Conservation (phyloP, 2,888 invertebrate genomes). For the Electrophaes corylata region DNA sequence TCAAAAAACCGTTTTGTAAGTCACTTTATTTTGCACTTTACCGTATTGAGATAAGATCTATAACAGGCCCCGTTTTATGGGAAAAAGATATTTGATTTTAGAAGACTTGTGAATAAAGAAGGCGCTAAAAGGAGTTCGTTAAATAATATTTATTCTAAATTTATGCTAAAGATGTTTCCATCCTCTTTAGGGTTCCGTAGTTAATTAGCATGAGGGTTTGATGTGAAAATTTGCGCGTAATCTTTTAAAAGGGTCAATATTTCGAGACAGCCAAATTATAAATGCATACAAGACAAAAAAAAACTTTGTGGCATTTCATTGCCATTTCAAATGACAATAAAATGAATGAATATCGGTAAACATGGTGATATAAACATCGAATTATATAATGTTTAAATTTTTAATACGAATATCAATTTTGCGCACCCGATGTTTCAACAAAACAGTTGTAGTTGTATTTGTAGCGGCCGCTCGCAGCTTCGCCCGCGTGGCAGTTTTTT, state of each 20-base stretch:
- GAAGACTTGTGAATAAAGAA: constrained; percentile 54
- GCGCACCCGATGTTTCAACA: too few relatives aligned
- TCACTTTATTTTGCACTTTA: neutral
- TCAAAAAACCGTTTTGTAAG: neutral
- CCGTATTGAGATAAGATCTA: neutral
- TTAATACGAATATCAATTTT: too few relatives aligned
- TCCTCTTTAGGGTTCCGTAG: constrained; percentile 24
- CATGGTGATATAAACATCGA: too few relatives aligned
- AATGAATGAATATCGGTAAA: too few relatives aligned
- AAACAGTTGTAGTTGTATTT: too few relatives aligned
- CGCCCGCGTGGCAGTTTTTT: too few relatives aligned
- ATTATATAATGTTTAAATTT: too few relatives aligned
- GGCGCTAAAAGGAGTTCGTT: constrained; percentile 75
- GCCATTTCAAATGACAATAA: too few relatives aligned
- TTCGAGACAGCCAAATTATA: neutral
- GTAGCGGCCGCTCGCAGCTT: too few relatives aligned
- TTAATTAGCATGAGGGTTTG: constrained; percentile 3
- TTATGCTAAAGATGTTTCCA: constrained; percentile 30
- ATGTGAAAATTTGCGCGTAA: constrained; percentile 19
- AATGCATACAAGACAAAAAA: neutral
- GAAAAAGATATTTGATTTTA: too few relatives aligned
- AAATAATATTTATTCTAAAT: constrained; percentile 49
- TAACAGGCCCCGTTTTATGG: too few relatives aligned
- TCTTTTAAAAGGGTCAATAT: constrained; percentile 2
- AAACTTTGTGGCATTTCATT: too few relatives aligned